Percentiles rank a stretch among this genome's conserved stretches.
Evolutionary conservation across 1,140 invertebrate species (phyloP).

Genomic region (Camponotus vicinus): DNA sequence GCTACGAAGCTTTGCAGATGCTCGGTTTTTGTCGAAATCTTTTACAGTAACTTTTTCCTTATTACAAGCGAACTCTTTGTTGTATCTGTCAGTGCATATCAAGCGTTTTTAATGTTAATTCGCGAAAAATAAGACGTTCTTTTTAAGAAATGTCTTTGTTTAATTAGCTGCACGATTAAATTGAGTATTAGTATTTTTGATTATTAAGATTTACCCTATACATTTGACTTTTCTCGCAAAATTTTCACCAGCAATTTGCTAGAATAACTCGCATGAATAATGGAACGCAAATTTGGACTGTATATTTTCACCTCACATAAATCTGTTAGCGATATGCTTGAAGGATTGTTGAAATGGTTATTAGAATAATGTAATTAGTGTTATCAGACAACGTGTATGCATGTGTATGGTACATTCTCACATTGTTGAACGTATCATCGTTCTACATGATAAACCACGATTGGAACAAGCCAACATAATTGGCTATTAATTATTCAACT

Average conservation of each 20-base stretch:
- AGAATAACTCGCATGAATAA: not conserved
- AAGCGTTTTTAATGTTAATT: not conserved
- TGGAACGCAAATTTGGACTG: not conserved
- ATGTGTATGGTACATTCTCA: not conserved
- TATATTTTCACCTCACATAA: not conserved
- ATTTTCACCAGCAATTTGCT: not conserved
- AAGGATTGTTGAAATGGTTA: conserved; percentile 23
- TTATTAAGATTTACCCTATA: not conserved
- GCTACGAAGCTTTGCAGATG: not conserved
- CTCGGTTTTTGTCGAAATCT: not conserved
- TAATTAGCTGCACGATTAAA: not conserved
- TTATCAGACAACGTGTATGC: conserved; percentile 5
- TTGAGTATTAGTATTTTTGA: not conserved
- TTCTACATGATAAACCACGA: conserved; percentile 21
- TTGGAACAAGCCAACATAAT: conserved; percentile 35
- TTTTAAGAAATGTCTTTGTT: not conserved
- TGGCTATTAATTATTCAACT: conserved; percentile 59
- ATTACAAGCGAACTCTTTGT: not conserved
- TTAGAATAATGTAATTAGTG: conserved; percentile 36
- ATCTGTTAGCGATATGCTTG: not conserved
- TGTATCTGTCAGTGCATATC: not conserved
- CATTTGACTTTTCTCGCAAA: not conserved
- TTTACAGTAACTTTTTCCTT: conserved; percentile 18
- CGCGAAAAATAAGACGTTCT: not conserved
- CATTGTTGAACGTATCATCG: conserved; percentile 39